Conservation (phyloP, 2,797 vertebrate genomes). For the Anguilla pacifica region DNA sequence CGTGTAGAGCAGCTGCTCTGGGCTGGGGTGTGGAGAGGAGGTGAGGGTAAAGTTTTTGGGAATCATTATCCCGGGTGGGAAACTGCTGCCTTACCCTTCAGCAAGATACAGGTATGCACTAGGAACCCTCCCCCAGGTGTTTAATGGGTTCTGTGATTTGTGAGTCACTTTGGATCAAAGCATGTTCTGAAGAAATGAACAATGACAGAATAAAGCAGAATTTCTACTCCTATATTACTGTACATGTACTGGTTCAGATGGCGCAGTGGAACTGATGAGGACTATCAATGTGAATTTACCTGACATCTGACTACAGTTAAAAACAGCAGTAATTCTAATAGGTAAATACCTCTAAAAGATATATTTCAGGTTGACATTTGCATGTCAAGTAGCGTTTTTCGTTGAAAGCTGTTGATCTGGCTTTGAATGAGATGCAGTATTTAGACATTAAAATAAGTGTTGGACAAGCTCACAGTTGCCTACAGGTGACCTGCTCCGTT, state of each 20-base stretch:
- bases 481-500: constrained; percentile 50
- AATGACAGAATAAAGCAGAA: constrained; percentile 57
- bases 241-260: constrained; percentile 48
- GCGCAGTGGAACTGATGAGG: constrained; percentile 27
- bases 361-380: constrained; percentile 47
- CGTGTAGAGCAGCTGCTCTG: constrained; percentile 73
- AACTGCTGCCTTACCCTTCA: constrained; percentile 66
- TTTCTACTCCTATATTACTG: constrained; percentile 43
- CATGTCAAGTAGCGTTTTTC: constrained; percentile 44
- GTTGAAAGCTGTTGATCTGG: constrained; percentile 39
- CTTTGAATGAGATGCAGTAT: constrained; percentile 32
- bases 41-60: constrained; percentile 65
- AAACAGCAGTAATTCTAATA: constrained; percentile 67
- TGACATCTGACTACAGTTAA: constrained; percentile 55
- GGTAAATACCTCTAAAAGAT: constrained; percentile 45
- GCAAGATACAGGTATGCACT: constrained; percentile 44
- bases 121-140: constrained; percentile 54
- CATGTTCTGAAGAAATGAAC: constrained; percentile 60
- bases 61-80: constrained; percentile 64
- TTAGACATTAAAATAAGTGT: constrained; percentile 22
- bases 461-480: constrained; percentile 48
- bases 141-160: constrained; percentile 67
- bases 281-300: constrained; percentile 51
- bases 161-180: constrained; percentile 68
- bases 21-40: constrained; percentile 66